phyloP scores from a whole-genome alignment of 2,888 invertebrate species.

The Oxyteleia sp. region DNA sequence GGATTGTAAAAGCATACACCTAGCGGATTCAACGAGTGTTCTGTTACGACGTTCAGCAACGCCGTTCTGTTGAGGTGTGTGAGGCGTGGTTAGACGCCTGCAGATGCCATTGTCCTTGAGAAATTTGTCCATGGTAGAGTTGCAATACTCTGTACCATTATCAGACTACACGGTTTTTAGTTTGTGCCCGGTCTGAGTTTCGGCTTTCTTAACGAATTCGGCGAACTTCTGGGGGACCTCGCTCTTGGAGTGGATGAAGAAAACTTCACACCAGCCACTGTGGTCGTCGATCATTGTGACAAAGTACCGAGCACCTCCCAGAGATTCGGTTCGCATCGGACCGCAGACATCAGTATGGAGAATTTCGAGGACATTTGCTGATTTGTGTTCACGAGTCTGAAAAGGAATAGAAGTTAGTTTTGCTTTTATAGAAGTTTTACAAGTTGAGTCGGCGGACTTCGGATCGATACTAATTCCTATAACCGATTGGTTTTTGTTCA shows the following conservation, averaged over 20 bases:
- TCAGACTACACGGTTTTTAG: slow-evolving; percentile 4
- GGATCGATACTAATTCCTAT: background rate
- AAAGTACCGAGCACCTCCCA: slow-evolving; percentile 18
- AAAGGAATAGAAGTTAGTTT: slow-evolving; percentile 16
- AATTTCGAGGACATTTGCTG: background rate
- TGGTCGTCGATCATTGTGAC: slow-evolving; percentile 14
- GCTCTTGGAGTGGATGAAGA: background rate
- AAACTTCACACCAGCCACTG: slow-evolving; percentile 15
- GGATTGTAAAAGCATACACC: slow-evolving; percentile 22
- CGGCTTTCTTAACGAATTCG: slow-evolving; percentile 1
- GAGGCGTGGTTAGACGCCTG: background rate
- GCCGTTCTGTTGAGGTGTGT: slow-evolving; percentile 25
- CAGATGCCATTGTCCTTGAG: slow-evolving; percentile 9
- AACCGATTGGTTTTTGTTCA: background rate
- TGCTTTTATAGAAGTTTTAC: background rate
- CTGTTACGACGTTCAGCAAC: slow-evolving; percentile 13
- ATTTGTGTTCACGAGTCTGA: slow-evolving; percentile 7
- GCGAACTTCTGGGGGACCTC: slow-evolving; percentile 8
- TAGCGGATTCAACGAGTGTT: slow-evolving; percentile 4
- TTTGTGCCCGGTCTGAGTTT: slow-evolving; percentile 5
- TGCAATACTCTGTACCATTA: slow-evolving; percentile 8
- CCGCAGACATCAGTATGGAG: slow-evolving; percentile 15
- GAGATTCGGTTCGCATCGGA: slow-evolving; percentile 5
- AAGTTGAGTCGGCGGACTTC: background rate
- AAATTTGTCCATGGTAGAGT: slow-evolving; percentile 7